phyloP scores from a whole-genome alignment of 1,140 invertebrate genomes.

The Eulimnadia texana region DNA sequence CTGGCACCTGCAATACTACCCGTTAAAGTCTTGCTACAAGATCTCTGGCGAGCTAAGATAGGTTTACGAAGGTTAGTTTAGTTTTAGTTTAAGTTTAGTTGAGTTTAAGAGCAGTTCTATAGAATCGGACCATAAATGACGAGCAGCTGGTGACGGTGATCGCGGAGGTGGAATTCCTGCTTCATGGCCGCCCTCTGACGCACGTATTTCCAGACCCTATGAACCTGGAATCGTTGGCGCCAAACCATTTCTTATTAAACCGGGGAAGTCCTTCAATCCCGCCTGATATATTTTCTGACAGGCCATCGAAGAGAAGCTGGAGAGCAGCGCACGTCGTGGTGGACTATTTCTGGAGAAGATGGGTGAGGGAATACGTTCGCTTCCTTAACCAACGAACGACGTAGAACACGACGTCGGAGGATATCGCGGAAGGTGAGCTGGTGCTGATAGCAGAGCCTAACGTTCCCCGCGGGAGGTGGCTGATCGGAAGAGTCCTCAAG shows the following conservation, averaged over 20 bases:
- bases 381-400: neutral
- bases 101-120: conserved; percentile 22
- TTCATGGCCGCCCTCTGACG: conserved; percentile 13
- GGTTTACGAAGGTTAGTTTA: conserved; percentile 24
- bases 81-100: too few relatives aligned
- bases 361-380: neutral
- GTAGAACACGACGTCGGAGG: neutral
- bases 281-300: neutral
- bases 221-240: conserved; percentile 5
- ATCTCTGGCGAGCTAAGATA: conserved; percentile 29
- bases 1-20: too few relatives aligned
- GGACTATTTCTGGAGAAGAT: neutral
- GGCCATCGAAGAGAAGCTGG: neutral
- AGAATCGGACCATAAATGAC: conserved; percentile 21
- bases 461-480: conserved; percentile 5
- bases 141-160: conserved; percentile 13
- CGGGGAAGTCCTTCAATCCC: neutral
- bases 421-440: neutral
- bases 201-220: conserved; percentile 5
- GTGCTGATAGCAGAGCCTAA: neutral
- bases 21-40: too few relatives aligned
- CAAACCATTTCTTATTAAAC: conserved; percentile 12
- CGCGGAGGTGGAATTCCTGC: conserved; percentile 2
- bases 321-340: neutral
- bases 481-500: neutral